phyloP scores from a whole-genome alignment of 1,140 invertebrate species.

The Drosophila simulans region DNA sequence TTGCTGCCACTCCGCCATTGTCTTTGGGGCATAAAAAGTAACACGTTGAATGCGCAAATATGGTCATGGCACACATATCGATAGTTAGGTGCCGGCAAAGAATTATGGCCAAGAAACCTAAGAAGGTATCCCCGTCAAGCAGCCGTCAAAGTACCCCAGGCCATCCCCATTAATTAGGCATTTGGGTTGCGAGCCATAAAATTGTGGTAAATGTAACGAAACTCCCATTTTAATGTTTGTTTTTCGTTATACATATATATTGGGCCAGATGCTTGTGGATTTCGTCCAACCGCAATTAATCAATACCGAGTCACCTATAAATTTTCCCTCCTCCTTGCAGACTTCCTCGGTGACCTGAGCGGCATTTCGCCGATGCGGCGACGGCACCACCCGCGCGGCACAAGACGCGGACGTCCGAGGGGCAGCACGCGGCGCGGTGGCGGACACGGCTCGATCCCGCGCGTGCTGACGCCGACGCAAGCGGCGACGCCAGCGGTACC shows the following conservation, averaged over 20 bases:
- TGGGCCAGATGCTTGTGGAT: conserved; percentile 62
- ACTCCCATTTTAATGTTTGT: conserved; percentile 32
- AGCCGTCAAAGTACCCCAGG: conserved; percentile 5
- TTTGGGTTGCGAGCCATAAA: conserved; percentile 63
- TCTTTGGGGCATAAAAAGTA: conserved; percentile 49
- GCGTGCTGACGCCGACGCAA: conserved; percentile 68
- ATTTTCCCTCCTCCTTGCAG: conserved; percentile 64
- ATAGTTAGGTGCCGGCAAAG: conserved; percentile 1
- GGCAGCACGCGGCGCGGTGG: conserved; percentile 86
- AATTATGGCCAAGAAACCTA: too few relatives aligned
- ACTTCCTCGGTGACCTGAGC: conserved; percentile 70
- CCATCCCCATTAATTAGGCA: conserved; percentile 35
- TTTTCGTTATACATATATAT: conserved; percentile 36
- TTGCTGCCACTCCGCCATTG: conserved; percentile 20
- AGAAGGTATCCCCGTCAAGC: conserved; percentile 7
- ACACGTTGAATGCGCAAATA: conserved; percentile 58
- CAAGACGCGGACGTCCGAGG: conserved; percentile 88
- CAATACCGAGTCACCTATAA: conserved; percentile 66
- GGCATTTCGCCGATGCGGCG: conserved; percentile 84
- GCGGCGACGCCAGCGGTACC: conserved; percentile 16
- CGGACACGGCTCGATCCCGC: conserved; percentile 69
- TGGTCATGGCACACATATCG: conserved; percentile 63
- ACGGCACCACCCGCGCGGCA: conserved; percentile 86
- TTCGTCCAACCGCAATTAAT: conserved; percentile 66
- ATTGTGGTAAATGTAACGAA: conserved; percentile 62